Conservation (phyloP, 1,140 invertebrate species). For the Xylocopa sonorina region DNA sequence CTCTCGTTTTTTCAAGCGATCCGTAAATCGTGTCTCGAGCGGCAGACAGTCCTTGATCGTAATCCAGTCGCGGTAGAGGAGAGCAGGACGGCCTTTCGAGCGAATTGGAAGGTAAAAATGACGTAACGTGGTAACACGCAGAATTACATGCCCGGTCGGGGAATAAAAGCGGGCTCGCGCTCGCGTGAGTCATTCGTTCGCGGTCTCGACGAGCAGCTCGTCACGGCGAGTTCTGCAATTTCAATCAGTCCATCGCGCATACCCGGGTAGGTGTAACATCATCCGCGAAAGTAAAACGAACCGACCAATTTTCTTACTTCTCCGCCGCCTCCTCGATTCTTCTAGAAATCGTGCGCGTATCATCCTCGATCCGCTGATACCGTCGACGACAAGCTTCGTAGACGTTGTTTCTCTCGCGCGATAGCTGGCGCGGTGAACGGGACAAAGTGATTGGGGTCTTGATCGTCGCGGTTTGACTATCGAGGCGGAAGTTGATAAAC, state of each 20-base stretch:
- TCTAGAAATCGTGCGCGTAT: neutral
- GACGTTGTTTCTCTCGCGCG: neutral
- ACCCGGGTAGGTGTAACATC: neutral
- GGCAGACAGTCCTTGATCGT: conserved; percentile 11
- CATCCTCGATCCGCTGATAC: neutral
- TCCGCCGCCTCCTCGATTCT: neutral
- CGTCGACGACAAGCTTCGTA: too few species aligned
- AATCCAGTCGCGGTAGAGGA: conserved; percentile 2
- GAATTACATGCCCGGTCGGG: conserved; percentile 26
- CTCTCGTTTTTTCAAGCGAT: neutral
- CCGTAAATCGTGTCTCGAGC: conserved; percentile 15
- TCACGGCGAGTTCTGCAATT: conserved; percentile 28
- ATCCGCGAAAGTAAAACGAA: neutral
- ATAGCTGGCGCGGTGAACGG: neutral
- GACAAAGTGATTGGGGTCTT: neutral
- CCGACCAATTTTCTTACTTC: neutral
- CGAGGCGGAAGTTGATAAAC: neutral
- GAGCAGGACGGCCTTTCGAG: neutral
- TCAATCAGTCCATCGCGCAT: conserved; percentile 11
- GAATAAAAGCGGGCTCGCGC: conserved; percentile 42
- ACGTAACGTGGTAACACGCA: conserved; percentile 47
- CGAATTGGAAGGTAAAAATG: conserved; percentile 41
- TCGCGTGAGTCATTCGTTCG: conserved; percentile 53
- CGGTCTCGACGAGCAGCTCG: conserved; percentile 46
- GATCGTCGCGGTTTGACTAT: neutral